Conservation (phyloP, 2,888 invertebrate species). For the Mimumesa dahlbomi region DNA sequence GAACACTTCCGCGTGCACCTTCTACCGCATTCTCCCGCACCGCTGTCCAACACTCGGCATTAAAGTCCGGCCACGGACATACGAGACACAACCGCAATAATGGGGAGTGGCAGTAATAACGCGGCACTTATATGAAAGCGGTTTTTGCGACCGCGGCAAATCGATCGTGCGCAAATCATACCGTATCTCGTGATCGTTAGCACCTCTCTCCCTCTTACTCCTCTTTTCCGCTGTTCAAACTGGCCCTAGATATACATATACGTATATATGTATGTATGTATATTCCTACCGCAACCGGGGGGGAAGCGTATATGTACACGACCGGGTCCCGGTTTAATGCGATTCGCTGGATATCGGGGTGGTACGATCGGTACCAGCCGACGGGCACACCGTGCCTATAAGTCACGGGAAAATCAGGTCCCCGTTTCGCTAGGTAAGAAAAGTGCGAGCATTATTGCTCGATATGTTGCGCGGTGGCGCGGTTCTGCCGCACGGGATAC, state of each 20-base stretch:
- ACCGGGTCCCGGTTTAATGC: constrained; percentile 30
- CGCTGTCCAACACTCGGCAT: constrained; percentile 11
- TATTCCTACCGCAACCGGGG: constrained; percentile 1
- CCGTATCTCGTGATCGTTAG: constrained; percentile 56
- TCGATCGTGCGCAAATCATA: constrained; percentile 59
- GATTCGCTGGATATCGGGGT: constrained; percentile 43
- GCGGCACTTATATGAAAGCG: constrained; percentile 20
- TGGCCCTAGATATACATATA: not conserved
- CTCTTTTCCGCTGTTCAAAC: constrained; percentile 2
- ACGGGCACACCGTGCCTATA: constrained; percentile 33
- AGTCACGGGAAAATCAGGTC: constrained; percentile 59
- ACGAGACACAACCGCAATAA: constrained; percentile 9
- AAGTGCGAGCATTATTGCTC: constrained; percentile 53
- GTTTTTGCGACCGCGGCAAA: constrained; percentile 35
- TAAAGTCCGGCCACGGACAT: constrained; percentile 18
- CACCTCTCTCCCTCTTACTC: constrained; percentile 32
- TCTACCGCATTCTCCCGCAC: constrained; percentile 28
- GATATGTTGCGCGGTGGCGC: constrained; percentile 33
- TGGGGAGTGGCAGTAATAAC: constrained; percentile 30
- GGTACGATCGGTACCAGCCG: constrained; percentile 41
- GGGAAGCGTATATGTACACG: constrained; percentile 10
- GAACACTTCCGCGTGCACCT: constrained; percentile 33
- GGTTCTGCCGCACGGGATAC: constrained; percentile 20
- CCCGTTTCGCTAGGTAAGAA: constrained; percentile 22
- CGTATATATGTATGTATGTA: too few relatives aligned